A percentile compares a stretch with the other conserved stretches of the same genome.
These are phyloP conservation scores for Diplodus sargus DNA, from an alignment of 2,797 vertebrate genomes.

Conservation along the genomic window DNA sequence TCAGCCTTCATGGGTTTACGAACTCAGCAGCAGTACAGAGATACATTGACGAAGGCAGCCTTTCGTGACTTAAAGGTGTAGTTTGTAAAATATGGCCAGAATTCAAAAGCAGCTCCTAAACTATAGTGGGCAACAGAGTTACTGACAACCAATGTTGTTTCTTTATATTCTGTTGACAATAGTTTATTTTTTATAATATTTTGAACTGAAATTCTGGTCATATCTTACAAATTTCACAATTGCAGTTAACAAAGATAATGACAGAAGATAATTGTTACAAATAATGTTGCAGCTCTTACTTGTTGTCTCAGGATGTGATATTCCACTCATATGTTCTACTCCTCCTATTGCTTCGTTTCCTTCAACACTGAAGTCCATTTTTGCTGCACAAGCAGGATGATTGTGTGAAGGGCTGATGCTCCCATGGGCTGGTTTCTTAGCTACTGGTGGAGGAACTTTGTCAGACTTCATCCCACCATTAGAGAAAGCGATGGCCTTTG, in stretches of 20 bases:
- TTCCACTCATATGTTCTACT: slow-evolving; percentile 63
- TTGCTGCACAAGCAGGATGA: slow-evolving; percentile 48
- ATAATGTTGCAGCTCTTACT: slow-evolving; percentile 71
- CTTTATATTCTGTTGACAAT: too few relatives aligned
- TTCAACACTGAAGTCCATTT: slow-evolving; percentile 78
- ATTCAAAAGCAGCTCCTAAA: too few relatives aligned
- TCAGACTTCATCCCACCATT: slow-evolving; percentile 81
- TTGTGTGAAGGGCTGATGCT: slow-evolving; percentile 64
- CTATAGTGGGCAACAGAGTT: too few relatives aligned
- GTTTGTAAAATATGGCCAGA: too few relatives aligned
- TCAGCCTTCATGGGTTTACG: slow-evolving; percentile 25
- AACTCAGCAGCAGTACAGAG: slow-evolving; percentile 34
- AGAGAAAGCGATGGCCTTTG: slow-evolving; percentile 60
- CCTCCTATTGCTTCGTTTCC: slow-evolving; percentile 62
- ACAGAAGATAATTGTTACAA: not conserved
- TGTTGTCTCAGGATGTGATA: slow-evolving; percentile 74
- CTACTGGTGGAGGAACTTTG: slow-evolving; percentile 93
- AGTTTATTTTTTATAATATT: too few relatives aligned
- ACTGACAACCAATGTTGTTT: too few relatives aligned
- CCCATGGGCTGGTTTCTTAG: slow-evolving; percentile 89
- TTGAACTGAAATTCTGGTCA: too few relatives aligned
- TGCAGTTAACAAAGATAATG: not conserved
- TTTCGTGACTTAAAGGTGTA: not conserved
- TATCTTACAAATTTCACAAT: too few relatives aligned
- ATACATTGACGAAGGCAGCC: not conserved